Base-by-base conservation (phyloP, 1,140 invertebrate genomes). In the Euura saliciscinereae region DNA sequence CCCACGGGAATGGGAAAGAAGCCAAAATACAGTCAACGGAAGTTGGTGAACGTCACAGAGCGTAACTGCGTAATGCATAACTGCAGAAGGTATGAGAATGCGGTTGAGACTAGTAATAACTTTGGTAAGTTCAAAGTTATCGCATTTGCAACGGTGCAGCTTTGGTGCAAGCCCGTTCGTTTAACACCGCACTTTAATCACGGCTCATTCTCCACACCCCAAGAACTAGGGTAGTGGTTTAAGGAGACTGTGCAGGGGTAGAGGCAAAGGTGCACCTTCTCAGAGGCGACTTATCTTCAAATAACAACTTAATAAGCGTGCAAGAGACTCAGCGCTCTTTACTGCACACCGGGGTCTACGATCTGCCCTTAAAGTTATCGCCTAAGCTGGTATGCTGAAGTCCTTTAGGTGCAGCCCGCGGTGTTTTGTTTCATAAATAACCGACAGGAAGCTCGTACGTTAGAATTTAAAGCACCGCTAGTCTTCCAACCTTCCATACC, bases 381-480 rank as follows among this genome's bases (percentile, higher is more conserved):
- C 13, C 7, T 69, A 45, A 59, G 73, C 66, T 64, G 77, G 74
- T 73, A n/a, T 11, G 51, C 51, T 59, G 6, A 59, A 6, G 13
- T 59, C 51, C 51, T 28, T 59, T n/a, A n/a, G 8, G 13, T 59
- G 51, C 51, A 59, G 51, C 51, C 51, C 51, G 51, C 51, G 51
- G 51, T 59, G 51, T 79, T 79, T 73, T 77, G 72, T 65, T 44
- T 68, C 69, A 74, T 78, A 79, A 79, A 76, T 76, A 79, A 78
- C 72, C 72, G 66, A 74, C 77, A 75, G 78, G 78, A 79, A 79
- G 73, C 65, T 78, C 78, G 78, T 79, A 79, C 51, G 78, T 79
- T 76, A 79, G 76, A 65, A 42, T 68, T 72, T 66, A 79, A 78
- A 79, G 76, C 78, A 59, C 69, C 67, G 71, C 78, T 76, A 69